Conservation (phyloP, 2,888 invertebrate species). For the Drosophila pseudotalamancana region DNA sequence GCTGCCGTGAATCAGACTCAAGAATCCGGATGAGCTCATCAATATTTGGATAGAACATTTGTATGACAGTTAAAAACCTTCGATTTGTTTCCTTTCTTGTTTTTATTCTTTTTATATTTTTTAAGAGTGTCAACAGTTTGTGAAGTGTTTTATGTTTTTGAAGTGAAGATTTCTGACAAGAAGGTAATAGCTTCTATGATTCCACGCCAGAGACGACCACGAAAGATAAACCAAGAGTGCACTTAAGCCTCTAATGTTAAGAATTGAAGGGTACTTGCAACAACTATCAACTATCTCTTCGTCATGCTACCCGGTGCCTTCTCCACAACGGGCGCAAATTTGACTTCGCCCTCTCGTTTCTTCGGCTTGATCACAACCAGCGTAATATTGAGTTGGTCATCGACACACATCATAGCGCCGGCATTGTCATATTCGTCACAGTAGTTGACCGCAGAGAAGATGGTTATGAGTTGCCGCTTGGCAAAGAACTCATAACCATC, state of each 20-base stretch:
- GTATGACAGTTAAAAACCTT: neutral
- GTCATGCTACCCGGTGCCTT: neutral
- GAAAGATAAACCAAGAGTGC: too few relatives aligned
- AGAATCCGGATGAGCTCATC: conserved; percentile 17
- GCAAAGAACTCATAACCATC: conserved; percentile 99
- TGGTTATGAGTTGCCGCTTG: conserved; percentile 96
- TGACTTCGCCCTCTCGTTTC: neutral
- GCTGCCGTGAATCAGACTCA: neutral
- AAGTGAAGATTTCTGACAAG: neutral
- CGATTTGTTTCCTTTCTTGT: neutral
- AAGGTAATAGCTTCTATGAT: conserved; percentile 1
- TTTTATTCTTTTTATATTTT: neutral
- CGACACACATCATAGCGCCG: conserved; percentile 92
- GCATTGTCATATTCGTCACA: conserved; percentile 95
- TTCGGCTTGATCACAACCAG: conserved; percentile 38
- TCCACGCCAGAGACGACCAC: neutral
- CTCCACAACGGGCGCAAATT: neutral
- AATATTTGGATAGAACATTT: conserved; percentile 3
- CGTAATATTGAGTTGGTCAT: conserved; percentile 16
- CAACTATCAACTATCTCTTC: neutral
- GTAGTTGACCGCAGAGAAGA: conserved; percentile 96
- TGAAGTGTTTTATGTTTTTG: neutral
- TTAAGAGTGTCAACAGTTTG: neutral
- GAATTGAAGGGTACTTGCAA: neutral
- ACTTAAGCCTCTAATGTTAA: too few relatives aligned